Evolutionary conservation across 92 coral and sea anemone species (phyloP).

Genomic region (Heliopora coerulea): DNA sequence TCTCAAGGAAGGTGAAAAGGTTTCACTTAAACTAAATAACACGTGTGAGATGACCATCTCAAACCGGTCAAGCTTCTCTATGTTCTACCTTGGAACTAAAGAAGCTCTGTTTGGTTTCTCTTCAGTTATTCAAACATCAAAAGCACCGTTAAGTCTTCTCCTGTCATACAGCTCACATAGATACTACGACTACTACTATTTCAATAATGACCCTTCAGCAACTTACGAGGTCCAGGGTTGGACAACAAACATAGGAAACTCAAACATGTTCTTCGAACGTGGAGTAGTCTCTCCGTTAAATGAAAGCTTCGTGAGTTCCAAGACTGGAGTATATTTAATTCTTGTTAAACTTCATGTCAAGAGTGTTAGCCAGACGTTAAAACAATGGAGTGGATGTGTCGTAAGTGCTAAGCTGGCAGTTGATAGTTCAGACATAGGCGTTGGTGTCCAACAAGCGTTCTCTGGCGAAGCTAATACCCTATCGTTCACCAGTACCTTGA

Average conservation of each 20-base stretch:
- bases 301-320: background rate
- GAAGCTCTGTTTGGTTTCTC: slow-evolving; percentile 10
- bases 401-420: slow-evolving; percentile 3
- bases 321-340: slow-evolving; percentile 4
- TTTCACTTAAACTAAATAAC: background rate
- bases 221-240: slow-evolving; percentile 8
- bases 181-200: background rate
- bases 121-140: background rate
- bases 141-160: background rate
- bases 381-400: background rate
- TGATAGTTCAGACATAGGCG: background rate
- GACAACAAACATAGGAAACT: background rate
- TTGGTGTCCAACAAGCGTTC: background rate
- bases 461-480: background rate
- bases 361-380: background rate
- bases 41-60: background rate
- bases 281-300: background rate
- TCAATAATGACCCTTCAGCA: background rate
- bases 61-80: slow-evolving; percentile 1
- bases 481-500: slow-evolving; percentile 2
- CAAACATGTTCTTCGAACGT: slow-evolving; percentile 14
- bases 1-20: background rate
- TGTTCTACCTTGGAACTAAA: slow-evolving; percentile 6
- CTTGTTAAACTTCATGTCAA: slow-evolving; percentile 19
- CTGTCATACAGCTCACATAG: background rate